Evolutionary conservation across 2,888 invertebrate species (phyloP).

Genomic region (Eledona agricola): DNA sequence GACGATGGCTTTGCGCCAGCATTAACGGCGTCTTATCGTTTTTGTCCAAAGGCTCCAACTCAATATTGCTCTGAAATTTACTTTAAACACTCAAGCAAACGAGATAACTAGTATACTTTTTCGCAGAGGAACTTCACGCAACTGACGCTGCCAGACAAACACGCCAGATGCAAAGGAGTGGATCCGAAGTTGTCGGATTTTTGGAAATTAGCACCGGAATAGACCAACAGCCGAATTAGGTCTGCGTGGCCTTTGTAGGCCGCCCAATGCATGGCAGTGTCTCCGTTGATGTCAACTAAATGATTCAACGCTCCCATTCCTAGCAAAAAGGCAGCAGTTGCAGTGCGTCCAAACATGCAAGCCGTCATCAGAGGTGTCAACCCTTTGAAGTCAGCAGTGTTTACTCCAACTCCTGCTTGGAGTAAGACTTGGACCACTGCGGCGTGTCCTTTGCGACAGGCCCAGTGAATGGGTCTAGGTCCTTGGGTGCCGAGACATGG

Average conservation of each 20-base stretch:
- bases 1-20: conserved; percentile 88
- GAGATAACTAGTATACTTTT: conserved; percentile 69
- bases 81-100: not conserved
- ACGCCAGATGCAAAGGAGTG: conserved; percentile 89
- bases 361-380: conserved; percentile 91
- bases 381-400: conserved; percentile 89
- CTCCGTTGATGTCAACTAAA: conserved; percentile 90
- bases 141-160: conserved; percentile 85
- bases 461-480: conserved; percentile 93
- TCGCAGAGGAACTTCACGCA: conserved; percentile 89
- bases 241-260: conserved; percentile 93
- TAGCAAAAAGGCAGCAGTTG: conserved; percentile 87
- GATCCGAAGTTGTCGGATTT: conserved; percentile 93
- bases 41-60: conserved; percentile 86
- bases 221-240: conserved; percentile 85
- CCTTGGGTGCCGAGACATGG: conserved; percentile 90
- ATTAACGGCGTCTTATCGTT: conserved; percentile 92
- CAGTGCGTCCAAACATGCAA: conserved; percentile 92
- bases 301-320: conserved; percentile 90
- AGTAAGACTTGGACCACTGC: conserved; percentile 81
- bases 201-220: conserved; percentile 89
- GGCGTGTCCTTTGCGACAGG: conserved; percentile 90
- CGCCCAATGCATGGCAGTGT: conserved; percentile 93
- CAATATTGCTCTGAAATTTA: conserved; percentile 76
- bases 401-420: conserved; percentile 87